phyloP scores from a whole-genome alignment of 2,888 invertebrate species.

The Melieria crassipennis region DNA sequence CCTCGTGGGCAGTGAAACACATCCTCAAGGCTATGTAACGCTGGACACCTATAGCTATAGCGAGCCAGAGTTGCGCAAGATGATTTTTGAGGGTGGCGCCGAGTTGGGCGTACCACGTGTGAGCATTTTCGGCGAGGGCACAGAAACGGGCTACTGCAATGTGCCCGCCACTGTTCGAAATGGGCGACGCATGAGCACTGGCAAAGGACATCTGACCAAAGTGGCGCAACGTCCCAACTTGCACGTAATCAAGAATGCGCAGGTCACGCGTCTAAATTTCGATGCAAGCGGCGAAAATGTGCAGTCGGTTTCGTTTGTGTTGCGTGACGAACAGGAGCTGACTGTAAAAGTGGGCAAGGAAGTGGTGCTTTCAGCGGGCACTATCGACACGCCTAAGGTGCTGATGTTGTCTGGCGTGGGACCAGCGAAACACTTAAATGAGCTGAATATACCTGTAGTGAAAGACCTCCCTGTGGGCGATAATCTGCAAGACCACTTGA shows the following conservation, averaged over 20 bases:
- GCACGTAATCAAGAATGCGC: constrained; percentile 69
- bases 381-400: constrained; percentile 59
- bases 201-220: constrained; percentile 74
- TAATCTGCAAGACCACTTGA: constrained; percentile 83
- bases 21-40: constrained; percentile 62
- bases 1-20: constrained; percentile 46
- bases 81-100: constrained; percentile 65
- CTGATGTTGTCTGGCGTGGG: constrained; percentile 63
- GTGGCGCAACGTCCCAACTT: constrained; percentile 69
- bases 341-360: constrained; percentile 51
- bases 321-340: constrained; percentile 64
- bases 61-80: constrained; percentile 40
- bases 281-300: constrained; percentile 65
- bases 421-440: constrained; percentile 48
- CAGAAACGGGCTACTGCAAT: constrained; percentile 67
- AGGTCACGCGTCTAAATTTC: constrained; percentile 69
- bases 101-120: constrained; percentile 66
- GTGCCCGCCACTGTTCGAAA: constrained; percentile 68
- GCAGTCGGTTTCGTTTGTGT: constrained; percentile 65
- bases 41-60: constrained; percentile 62
- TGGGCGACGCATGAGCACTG: constrained; percentile 79
- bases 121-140: constrained; percentile 60
- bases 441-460: constrained; percentile 48
- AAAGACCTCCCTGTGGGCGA: constrained; percentile 70
- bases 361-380: constrained; percentile 59